These are phyloP conservation scores for Hydrozoanthus gracilis DNA, from an alignment of 92 coral and sea anemone species.

Conservation along the genomic window DNA sequence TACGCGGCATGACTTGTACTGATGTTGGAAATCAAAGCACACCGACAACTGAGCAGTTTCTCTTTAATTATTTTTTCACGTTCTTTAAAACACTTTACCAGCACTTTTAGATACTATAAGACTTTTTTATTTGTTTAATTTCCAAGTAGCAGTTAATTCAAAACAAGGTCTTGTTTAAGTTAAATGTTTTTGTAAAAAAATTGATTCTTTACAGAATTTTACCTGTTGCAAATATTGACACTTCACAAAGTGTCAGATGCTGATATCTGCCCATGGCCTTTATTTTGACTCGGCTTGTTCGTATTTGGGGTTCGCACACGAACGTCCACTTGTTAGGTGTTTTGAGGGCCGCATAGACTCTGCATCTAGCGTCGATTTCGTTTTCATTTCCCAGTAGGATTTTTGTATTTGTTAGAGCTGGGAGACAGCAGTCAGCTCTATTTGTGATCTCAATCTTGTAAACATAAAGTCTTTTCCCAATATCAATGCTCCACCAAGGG, in stretches of 20 bases:
- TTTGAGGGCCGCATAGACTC: background rate
- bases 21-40: too few species aligned
- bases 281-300: constrained; percentile 4
- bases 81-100: too few species aligned
- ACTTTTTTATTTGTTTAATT: too few species aligned
- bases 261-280: constrained; percentile 1
- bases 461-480: background rate
- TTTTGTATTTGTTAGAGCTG: background rate
- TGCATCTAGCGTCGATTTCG: constrained; percentile 1
- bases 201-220: background rate
- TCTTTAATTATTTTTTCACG: too few species aligned
- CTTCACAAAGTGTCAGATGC: constrained; percentile 24
- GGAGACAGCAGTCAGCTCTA: constrained; percentile 10
- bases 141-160: too few species aligned
- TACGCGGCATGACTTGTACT: too few species aligned
- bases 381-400: constrained; percentile 4
- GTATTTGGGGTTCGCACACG: constrained; percentile 29
- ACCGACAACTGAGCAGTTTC: too few species aligned
- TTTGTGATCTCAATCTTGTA: constrained; percentile 28
- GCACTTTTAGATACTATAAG: too few species aligned
- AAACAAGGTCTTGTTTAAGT: too few species aligned
- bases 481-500: constrained; percentile 41
- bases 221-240: constrained; percentile 28
- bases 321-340: background rate
- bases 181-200: background rate